These are phyloP conservation scores for Callopanchax toddi DNA, from an alignment of 2,113 vertebrate genomes.

Conservation along the genomic window DNA sequence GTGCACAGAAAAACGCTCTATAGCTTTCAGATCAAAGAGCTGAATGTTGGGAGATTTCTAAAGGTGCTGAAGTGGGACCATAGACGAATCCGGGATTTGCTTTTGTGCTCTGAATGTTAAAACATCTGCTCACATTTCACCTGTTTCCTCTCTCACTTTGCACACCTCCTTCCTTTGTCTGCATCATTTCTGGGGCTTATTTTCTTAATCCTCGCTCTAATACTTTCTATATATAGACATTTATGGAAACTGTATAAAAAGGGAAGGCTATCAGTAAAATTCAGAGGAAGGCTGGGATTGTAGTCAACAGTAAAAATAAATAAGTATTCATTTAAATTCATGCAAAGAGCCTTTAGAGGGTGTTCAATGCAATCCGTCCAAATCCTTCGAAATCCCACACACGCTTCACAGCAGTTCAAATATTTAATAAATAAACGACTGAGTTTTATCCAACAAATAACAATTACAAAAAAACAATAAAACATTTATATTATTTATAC, in stretches of 20 bases:
- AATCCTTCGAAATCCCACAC: neutral
- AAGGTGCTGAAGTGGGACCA: slow-evolving; percentile 2
- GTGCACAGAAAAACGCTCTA: slow-evolving; percentile 17
- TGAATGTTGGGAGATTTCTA: slow-evolving; percentile 20
- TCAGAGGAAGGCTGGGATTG: slow-evolving; percentile 2
- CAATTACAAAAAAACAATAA: neutral
- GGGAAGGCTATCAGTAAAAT: slow-evolving; percentile 5
- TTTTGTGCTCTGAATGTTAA: slow-evolving; percentile 27
- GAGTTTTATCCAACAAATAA: neutral
- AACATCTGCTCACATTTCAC: slow-evolving; percentile 18
- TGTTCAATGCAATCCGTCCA: neutral
- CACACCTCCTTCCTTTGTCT: neutral
- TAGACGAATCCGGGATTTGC: slow-evolving; percentile 9
- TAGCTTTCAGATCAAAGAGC: slow-evolving; percentile 39
- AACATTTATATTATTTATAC: too few species aligned
- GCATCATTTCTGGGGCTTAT: neutral
- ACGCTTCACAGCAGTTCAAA: neutral
- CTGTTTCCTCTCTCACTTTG: neutral
- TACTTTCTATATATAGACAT: slow-evolving; percentile 16
- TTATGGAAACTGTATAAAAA: neutral
- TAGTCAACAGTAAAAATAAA: neutral
- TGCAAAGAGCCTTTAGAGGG: neutral
- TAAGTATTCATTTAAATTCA: slow-evolving; percentile 6
- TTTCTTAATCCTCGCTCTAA: slow-evolving; percentile 10
- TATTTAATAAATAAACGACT: neutral